Evolutionary conservation across 2,797 vertebrate species (phyloP).

Genomic region (Scomberomorus guttatus): DNA sequence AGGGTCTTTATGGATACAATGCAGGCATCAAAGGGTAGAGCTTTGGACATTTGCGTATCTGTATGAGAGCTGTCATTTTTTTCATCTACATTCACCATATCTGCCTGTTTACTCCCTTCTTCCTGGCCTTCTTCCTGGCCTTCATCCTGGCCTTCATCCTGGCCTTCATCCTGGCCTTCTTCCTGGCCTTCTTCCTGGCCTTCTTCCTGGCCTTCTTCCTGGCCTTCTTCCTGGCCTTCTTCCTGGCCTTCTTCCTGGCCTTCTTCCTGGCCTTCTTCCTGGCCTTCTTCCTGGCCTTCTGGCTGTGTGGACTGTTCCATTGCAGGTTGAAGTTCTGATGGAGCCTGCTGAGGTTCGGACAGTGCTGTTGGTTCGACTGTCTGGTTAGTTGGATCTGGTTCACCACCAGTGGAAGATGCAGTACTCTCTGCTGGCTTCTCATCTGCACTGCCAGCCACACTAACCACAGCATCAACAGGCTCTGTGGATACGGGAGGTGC

Average conservation of each 20-base stretch:
- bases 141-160: too few relatives aligned
- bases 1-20: slow-evolving; percentile 90
- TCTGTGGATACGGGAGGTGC: slow-evolving; percentile 10
- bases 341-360: slow-evolving; percentile 46
- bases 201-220: too few relatives aligned
- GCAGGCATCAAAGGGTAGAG: slow-evolving; percentile 90
- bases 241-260: slow-evolving; percentile 23
- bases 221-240: slow-evolving; percentile 16
- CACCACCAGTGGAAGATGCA: slow-evolving; percentile 12
- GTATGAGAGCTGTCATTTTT: slow-evolving; percentile 37
- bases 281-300: slow-evolving; percentile 6
- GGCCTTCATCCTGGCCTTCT: slow-evolving; percentile 35
- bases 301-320: slow-evolving; percentile 30
- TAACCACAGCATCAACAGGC: slow-evolving; percentile 25
- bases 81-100: slow-evolving; percentile 45
- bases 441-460: slow-evolving; percentile 19
- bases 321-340: slow-evolving; percentile 34
- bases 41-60: slow-evolving; percentile 82
- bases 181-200: background rate
- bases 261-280: too few relatives aligned
- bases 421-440: slow-evolving; percentile 42
- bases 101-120: slow-evolving; percentile 28
- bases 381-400: slow-evolving; percentile 32
- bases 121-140: slow-evolving; percentile 35
- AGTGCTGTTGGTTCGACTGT: background rate